These are phyloP conservation scores for Pygoscelis adeliae DNA, from an alignment of 2,113 vertebrate species.

Conservation along the genomic window DNA sequence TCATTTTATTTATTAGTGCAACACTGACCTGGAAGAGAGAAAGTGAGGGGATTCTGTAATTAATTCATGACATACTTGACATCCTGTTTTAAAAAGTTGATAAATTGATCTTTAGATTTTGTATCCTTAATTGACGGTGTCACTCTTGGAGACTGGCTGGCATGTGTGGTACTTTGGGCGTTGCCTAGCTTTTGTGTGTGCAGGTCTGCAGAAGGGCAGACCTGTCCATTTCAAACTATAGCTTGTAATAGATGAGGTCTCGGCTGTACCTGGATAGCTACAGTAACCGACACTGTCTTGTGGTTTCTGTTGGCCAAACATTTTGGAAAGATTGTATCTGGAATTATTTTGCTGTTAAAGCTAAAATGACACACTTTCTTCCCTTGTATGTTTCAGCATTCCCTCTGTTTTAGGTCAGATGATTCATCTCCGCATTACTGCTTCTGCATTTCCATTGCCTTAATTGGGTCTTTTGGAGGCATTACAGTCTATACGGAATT, in stretches of 20 bases:
- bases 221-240: neutral
- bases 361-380: constrained; percentile 52
- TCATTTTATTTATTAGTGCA: neutral
- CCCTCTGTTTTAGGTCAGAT: constrained; percentile 56
- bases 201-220: neutral
- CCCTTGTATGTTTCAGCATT: constrained; percentile 7
- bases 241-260: neutral
- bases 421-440: constrained; percentile 60
- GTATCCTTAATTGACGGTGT: neutral
- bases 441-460: constrained; percentile 51
- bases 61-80: neutral
- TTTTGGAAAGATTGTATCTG: neutral
- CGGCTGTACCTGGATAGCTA: neutral
- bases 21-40: neutral
- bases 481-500: neutral
- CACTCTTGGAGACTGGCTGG: neutral
- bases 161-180: neutral
- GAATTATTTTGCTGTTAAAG: constrained; percentile 28
- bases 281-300: neutral
- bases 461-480: constrained; percentile 42
- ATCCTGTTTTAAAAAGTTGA: neutral
- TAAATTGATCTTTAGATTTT: neutral
- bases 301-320: neutral
- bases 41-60: neutral
- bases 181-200: neutral